Conservation (phyloP, 2,888 invertebrate species). For the Biston betularia region DNA sequence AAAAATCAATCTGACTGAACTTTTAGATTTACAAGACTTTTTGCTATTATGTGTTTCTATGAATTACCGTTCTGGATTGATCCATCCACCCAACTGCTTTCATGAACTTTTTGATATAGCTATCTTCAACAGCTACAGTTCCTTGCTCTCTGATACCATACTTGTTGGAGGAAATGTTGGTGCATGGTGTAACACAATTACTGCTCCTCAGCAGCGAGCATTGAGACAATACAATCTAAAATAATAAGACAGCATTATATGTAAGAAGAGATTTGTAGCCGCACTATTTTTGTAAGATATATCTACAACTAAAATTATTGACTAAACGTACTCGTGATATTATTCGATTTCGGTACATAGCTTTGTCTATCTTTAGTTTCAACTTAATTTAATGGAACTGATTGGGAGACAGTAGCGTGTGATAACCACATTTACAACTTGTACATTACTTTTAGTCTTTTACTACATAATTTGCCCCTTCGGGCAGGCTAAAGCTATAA, state of each 20-base stretch:
- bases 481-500: too few relatives aligned
- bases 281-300: not conserved
- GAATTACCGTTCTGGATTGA: constrained; percentile 82
- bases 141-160: constrained; percentile 57
- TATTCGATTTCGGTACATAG: constrained; percentile 56
- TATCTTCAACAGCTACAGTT: constrained; percentile 71
- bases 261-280: constrained; percentile 1
- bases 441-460: too few relatives aligned
- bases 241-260: constrained; percentile 24
- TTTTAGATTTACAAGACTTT: too few relatives aligned
- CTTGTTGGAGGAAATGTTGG: constrained; percentile 35
- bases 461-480: too few relatives aligned
- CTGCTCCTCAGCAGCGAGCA: constrained; percentile 37
- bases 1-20: too few relatives aligned
- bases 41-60: too few relatives aligned
- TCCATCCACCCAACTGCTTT: constrained; percentile 87
- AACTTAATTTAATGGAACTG: not conserved
- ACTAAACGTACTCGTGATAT: constrained; percentile 53
- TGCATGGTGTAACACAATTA: constrained; percentile 59
- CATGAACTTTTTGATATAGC: constrained; percentile 86
- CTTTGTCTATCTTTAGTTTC: constrained; percentile 5
- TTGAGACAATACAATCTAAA: constrained; percentile 56
- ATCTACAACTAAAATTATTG: not conserved
- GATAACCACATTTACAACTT: too few relatives aligned
- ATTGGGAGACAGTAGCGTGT: not conserved